Conservation (phyloP, 2,797 vertebrate species). For the Emys orbicularis region DNA sequence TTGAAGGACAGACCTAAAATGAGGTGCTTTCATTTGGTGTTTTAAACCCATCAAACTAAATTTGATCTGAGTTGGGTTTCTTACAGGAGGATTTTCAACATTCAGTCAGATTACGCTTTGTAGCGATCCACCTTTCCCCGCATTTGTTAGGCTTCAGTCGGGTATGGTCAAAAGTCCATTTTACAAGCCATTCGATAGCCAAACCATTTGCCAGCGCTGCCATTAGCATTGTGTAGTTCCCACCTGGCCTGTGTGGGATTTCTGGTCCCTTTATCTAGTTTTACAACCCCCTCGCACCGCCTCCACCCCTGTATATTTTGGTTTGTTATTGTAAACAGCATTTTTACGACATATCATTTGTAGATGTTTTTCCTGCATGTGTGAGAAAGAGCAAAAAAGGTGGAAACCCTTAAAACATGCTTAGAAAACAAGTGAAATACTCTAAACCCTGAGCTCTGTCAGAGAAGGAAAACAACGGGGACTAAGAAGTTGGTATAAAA, state of each 20-base stretch:
- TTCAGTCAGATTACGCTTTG: not conserved
- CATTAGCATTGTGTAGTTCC: accelerated
- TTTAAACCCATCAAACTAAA: not conserved
- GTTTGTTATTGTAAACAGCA: not conserved
- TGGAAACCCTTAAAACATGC: not conserved
- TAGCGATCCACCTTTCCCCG: too few relatives aligned
- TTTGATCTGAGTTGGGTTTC: not conserved
- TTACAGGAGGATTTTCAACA: not conserved
- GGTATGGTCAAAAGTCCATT: accelerated
- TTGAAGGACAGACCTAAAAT: not conserved
- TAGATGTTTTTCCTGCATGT: not conserved
- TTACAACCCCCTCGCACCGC: not conserved
- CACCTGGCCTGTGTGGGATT: accelerated
- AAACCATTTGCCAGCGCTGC: not conserved
- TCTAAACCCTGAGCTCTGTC: not conserved
- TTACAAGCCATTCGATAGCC: not conserved
- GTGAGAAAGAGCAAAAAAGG: not conserved
- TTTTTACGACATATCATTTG: not conserved
- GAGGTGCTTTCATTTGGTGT: not conserved
- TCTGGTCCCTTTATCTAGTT: not conserved
- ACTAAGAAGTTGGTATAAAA: not conserved
- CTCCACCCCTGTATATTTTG: not conserved
- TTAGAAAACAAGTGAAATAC: not conserved
- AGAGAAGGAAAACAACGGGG: not conserved
- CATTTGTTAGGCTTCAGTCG: not conserved